A percentile compares a stretch with the other conserved stretches of the same genome.
Conservation (phyloP, 1,140 invertebrate species). For the Contarinia nasturtii region DNA sequence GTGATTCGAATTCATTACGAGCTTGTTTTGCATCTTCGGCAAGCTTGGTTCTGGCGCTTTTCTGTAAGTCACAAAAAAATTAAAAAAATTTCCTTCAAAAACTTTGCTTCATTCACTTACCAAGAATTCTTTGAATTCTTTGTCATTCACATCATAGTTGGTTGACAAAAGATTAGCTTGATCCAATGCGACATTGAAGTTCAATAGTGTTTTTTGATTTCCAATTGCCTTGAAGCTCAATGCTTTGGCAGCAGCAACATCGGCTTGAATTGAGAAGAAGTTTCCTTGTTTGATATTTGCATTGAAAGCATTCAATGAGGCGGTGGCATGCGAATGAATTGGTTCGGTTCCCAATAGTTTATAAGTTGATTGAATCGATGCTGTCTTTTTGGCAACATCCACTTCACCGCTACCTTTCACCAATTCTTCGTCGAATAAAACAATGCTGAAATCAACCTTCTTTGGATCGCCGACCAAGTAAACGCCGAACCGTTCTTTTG, state of each 20-base stretch:
- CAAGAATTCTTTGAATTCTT: slow-evolving; percentile 36
- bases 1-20: slow-evolving; percentile 22
- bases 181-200: slow-evolving; percentile 35
- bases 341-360: slow-evolving; percentile 12
- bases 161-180: slow-evolving; percentile 47
- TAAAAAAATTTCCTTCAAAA: background rate
- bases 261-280: slow-evolving; percentile 31
- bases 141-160: slow-evolving; percentile 36
- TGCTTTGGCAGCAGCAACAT: slow-evolving; percentile 39
- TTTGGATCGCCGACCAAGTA: slow-evolving; percentile 8
- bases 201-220: slow-evolving; percentile 34
- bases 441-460: slow-evolving; percentile 15
- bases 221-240: slow-evolving; percentile 35
- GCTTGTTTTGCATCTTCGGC: slow-evolving; percentile 20
- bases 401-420: slow-evolving; percentile 8
- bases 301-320: slow-evolving; percentile 10
- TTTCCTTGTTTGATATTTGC: slow-evolving; percentile 24
- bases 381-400: slow-evolving; percentile 10
- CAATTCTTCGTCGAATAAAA: slow-evolving; percentile 12
- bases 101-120: too few relatives aligned
- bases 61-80: too few relatives aligned
- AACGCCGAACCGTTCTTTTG: slow-evolving; percentile 1
- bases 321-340: slow-evolving; percentile 3
- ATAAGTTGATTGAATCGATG: slow-evolving; percentile 11
- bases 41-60: slow-evolving; percentile 10